Evolutionary conservation across 2,113 vertebrate genomes (phyloP).

Genomic region (Forbesichthys agassizii): DNA sequence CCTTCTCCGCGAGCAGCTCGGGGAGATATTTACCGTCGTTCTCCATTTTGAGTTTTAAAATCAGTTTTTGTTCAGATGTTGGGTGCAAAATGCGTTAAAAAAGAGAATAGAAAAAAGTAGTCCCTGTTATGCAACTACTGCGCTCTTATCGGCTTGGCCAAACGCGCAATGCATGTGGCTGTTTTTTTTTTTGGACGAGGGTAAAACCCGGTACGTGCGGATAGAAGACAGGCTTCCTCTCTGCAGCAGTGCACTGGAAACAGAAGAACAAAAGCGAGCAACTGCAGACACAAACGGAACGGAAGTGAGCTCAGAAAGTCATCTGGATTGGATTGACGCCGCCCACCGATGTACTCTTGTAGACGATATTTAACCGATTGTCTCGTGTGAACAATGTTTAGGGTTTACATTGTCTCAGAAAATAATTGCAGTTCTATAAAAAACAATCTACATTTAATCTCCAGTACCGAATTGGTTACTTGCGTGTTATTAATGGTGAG

Average conservation of each 20-base stretch:
- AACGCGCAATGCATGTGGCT: conserved; percentile 52
- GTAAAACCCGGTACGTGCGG: conserved; percentile 17
- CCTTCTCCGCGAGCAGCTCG: conserved; percentile 91
- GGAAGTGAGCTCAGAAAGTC: conserved; percentile 72
- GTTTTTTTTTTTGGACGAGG: conserved; percentile 25
- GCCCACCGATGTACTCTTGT: conserved; percentile 41
- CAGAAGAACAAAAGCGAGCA: conserved; percentile 70
- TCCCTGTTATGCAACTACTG: conserved; percentile 63
- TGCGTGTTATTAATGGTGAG: too few relatives aligned
- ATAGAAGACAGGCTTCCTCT: not conserved
- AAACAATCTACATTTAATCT: too few relatives aligned
- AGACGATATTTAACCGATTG: not conserved
- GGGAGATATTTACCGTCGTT: conserved; percentile 89
- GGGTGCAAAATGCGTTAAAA: conserved; percentile 14
- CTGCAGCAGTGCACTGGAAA: conserved; percentile 50
- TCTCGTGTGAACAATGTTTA: not conserved
- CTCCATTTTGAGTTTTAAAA: conserved; percentile 81
- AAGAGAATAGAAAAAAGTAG: conserved; percentile 47
- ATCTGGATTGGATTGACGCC: conserved; percentile 47
- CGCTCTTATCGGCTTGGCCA: conserved; percentile 36
- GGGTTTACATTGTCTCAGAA: too few relatives aligned
- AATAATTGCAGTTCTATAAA: too few relatives aligned
- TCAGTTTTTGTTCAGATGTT: conserved; percentile 33
- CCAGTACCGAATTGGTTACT: too few relatives aligned
- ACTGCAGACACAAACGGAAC: conserved; percentile 32